A percentile compares a stretch with the other conserved stretches of the same genome.
These are phyloP conservation scores for Caracal caracal DNA, from an alignment of 2,113 vertebrate genomes.

Conservation along the genomic window DNA sequence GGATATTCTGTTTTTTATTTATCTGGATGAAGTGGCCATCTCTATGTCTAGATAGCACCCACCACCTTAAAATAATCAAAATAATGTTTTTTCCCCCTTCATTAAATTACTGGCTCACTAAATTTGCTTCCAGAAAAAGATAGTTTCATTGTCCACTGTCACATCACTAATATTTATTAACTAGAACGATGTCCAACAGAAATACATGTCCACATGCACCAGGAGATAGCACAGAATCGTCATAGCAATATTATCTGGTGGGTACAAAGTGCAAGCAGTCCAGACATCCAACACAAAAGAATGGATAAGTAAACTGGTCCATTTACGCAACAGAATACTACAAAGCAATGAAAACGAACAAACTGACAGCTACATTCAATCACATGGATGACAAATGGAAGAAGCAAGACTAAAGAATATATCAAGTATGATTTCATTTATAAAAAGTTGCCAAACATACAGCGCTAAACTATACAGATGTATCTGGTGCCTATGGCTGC, in stretches of 20 bases:
- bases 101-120: not conserved
- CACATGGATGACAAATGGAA: not conserved
- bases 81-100: not conserved
- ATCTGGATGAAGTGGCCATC: not conserved
- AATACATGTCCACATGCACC: not conserved
- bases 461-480: not conserved
- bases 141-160: not conserved
- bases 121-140: conserved; percentile 5
- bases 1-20: not conserved
- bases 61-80: not conserved
- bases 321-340: not conserved
- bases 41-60: not conserved
- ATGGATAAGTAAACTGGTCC: not conserved
- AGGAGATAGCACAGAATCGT: not conserved
- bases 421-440: not conserved
- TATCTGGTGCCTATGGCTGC: not conserved
- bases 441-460: not conserved
- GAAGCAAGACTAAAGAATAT: not conserved
- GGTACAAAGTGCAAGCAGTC: not conserved
- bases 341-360: not conserved
- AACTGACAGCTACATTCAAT: not conserved
- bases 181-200: not conserved
- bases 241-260: not conserved
- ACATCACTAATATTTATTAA: not conserved
- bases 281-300: not conserved